Evolutionary conservation across 64 coral and sea anemone species (phyloP).

Genomic region (Porites australiensis): DNA sequence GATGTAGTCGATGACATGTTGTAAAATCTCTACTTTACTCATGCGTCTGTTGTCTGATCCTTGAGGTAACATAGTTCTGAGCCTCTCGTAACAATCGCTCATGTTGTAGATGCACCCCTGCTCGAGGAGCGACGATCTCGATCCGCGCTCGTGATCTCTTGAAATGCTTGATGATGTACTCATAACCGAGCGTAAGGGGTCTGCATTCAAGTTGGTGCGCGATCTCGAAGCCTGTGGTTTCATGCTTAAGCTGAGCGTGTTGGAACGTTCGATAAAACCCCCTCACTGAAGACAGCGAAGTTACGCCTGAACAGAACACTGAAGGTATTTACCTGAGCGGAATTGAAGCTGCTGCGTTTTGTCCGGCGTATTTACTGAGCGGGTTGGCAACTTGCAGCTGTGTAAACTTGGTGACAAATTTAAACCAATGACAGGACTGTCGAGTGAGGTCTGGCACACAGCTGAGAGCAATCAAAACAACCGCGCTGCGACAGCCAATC

Average conservation of each 20-base stretch:
- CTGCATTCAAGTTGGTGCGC: background rate
- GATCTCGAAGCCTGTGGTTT: constrained; percentile 65
- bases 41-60: constrained; percentile 63
- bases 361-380: constrained; percentile 63
- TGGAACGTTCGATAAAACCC: background rate
- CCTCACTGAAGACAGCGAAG: background rate
- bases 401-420: constrained; percentile 98
- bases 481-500: constrained; percentile 65
- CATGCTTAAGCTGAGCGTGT: constrained; percentile 43
- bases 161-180: constrained; percentile 64
- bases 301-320: constrained; percentile 55
- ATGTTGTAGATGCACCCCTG: constrained; percentile 86
- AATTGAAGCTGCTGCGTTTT: constrained; percentile 81
- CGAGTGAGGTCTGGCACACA: constrained; percentile 74
- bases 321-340: constrained; percentile 74
- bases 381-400: constrained; percentile 83
- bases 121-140: constrained; percentile 60
- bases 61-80: constrained; percentile 82
- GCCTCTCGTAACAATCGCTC: constrained; percentile 88
- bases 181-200: constrained; percentile 41
- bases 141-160: constrained; percentile 29
- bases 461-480: constrained; percentile 80
- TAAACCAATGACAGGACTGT: constrained; percentile 89
- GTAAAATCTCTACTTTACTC: constrained; percentile 86
- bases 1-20: constrained; percentile 94